phyloP scores from a whole-genome alignment of 2,888 invertebrate genomes.

The Orthosia gothica region DNA sequence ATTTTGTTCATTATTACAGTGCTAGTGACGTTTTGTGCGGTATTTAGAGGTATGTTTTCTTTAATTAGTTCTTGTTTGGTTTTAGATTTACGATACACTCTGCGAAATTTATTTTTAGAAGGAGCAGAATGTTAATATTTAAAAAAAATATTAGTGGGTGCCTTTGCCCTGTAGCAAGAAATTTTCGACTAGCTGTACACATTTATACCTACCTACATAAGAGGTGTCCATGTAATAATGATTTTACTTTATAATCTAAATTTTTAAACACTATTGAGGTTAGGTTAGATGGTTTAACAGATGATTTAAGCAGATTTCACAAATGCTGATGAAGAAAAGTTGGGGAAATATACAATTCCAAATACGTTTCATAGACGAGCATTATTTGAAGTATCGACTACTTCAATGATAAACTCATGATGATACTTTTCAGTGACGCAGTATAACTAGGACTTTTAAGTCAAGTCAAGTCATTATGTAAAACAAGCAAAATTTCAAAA shows the following conservation, averaged over 20 bases:
- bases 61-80: neutral
- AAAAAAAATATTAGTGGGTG: neutral
- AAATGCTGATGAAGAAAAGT: neutral
- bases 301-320: no score
- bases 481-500: no score
- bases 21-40: slow-evolving; percentile 18
- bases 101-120: neutral
- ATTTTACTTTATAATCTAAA: neutral
- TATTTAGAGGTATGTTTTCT: slow-evolving; percentile 16
- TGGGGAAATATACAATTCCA: neutral
- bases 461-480: no score
- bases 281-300: no score
- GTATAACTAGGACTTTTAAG: no score
- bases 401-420: neutral
- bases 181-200: no score
- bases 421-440: neutral
- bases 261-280: neutral
- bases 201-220: no score
- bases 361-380: neutral
- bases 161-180: no score
- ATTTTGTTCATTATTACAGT: neutral
- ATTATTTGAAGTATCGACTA: neutral
- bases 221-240: neutral
- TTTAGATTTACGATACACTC: neutral
- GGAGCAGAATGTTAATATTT: neutral